These are phyloP conservation scores for Xylocampa areola DNA, from an alignment of 2,888 invertebrate genomes.

Conservation along the genomic window DNA sequence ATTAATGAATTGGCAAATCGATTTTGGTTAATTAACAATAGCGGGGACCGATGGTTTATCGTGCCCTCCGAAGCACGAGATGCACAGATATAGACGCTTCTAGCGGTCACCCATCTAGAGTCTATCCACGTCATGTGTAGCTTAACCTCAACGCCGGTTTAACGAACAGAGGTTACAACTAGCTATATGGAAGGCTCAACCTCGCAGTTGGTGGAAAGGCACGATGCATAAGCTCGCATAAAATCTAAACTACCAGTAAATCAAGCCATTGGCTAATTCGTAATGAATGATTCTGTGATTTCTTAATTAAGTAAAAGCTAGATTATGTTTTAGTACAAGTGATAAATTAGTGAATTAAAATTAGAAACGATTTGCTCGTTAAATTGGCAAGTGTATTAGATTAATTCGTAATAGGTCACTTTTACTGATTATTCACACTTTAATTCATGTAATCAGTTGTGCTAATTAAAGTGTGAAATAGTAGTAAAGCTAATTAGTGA, in stretches of 20 bases:
- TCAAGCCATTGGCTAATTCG: constrained; percentile 4
- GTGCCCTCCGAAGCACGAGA: too few relatives aligned
- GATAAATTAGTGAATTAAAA: constrained; percentile 18
- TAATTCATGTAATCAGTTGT: too few relatives aligned
- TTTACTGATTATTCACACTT: constrained; percentile 7
- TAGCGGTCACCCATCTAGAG: too few relatives aligned
- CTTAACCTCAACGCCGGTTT: too few relatives aligned
- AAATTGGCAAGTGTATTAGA: constrained; percentile 5
- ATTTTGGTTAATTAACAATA: too few relatives aligned
- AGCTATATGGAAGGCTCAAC: too few relatives aligned
- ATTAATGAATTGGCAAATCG: too few relatives aligned
- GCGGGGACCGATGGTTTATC: too few relatives aligned
- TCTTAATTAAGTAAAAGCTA: constrained; percentile 20
- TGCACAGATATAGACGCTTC: too few relatives aligned
- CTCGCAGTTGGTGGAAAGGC: background rate
- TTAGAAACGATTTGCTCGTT: constrained; percentile 7
- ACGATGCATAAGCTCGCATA: background rate
- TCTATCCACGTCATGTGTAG: too few relatives aligned
- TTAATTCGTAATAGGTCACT: constrained; percentile 1
- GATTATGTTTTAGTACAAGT: constrained; percentile 24
- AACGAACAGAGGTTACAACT: too few relatives aligned
- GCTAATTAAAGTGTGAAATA: background rate
- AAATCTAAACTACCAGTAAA: constrained; percentile 17
- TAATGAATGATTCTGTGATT: constrained; percentile 11
- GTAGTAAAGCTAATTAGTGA: background rate